phyloP scores from a whole-genome alignment of 2,113 vertebrate genomes.

The Laterallus jamaicensis region DNA sequence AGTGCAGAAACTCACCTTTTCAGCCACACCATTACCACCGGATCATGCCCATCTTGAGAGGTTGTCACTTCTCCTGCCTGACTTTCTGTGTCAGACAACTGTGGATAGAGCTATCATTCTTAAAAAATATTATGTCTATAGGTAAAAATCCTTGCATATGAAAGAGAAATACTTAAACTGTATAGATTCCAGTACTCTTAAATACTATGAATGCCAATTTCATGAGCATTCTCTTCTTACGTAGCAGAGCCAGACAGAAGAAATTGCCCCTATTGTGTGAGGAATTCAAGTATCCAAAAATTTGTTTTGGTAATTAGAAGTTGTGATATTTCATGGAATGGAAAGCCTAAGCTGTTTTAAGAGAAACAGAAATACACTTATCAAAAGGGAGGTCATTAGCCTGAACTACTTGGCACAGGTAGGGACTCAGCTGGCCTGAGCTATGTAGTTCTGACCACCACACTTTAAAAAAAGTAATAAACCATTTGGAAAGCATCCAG shows the following conservation, averaged over 20 bases:
- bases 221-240: neutral
- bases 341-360: neutral
- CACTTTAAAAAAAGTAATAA: conserved; percentile 21
- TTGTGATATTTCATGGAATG: neutral
- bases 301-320: neutral
- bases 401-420: conserved; percentile 42
- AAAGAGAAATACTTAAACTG: neutral
- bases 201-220: neutral
- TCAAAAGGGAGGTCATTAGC: neutral
- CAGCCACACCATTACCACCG: neutral
- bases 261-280: neutral
- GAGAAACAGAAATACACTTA: neutral
- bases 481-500: conserved; percentile 50
- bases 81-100: neutral
- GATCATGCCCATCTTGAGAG: neutral
- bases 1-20: neutral
- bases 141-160: neutral
- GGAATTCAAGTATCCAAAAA: neutral
- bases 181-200: neutral
- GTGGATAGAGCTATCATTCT: neutral
- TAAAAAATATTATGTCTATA: neutral
- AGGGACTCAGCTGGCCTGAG: conserved; percentile 27
- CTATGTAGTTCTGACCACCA: conserved; percentile 39
- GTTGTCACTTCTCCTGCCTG: neutral
- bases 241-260: neutral